phyloP scores from a whole-genome alignment of 2,888 invertebrate species.

The Phyllotreta striolata region DNA sequence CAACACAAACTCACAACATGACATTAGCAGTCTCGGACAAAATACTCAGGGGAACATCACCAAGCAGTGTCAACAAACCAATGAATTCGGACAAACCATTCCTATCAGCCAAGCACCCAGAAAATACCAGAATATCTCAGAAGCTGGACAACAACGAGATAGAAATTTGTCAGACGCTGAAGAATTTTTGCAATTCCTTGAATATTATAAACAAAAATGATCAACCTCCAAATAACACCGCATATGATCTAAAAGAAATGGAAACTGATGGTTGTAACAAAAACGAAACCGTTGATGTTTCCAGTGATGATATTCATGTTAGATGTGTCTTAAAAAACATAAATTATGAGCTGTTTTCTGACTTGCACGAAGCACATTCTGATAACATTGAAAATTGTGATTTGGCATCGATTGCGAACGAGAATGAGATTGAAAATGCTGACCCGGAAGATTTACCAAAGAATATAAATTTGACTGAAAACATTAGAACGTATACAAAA shows the following conservation, averaged over 20 bases:
- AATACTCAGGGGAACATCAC: conserved; percentile 12
- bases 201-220: conserved; percentile 31
- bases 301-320: conserved; percentile 23
- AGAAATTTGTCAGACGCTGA: conserved; percentile 29
- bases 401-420: conserved; percentile 11
- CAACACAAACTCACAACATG: conserved; percentile 8
- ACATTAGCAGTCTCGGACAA: conserved; percentile 16
- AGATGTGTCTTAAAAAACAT: conserved; percentile 13
- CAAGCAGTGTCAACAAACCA: conserved; percentile 23
- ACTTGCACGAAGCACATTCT: conserved; percentile 27
- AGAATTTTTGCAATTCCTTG: conserved; percentile 29
- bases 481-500: conserved; percentile 42
- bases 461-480: conserved; percentile 44
- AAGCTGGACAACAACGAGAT: conserved; percentile 23
- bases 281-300: conserved; percentile 9
- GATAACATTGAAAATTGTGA: conserved; percentile 28
- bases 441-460: conserved; percentile 38
- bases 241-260: conserved; percentile 2
- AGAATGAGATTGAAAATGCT: conserved; percentile 20
- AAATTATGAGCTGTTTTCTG: conserved; percentile 31
- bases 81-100: conserved; percentile 22
- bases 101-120: conserved; percentile 7
- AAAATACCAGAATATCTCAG: conserved; percentile 18
- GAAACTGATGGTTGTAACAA: conserved; percentile 12
- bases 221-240: background rate